Conservation (phyloP, 2,888 invertebrate species). For the Lepidochitona cinerea region DNA sequence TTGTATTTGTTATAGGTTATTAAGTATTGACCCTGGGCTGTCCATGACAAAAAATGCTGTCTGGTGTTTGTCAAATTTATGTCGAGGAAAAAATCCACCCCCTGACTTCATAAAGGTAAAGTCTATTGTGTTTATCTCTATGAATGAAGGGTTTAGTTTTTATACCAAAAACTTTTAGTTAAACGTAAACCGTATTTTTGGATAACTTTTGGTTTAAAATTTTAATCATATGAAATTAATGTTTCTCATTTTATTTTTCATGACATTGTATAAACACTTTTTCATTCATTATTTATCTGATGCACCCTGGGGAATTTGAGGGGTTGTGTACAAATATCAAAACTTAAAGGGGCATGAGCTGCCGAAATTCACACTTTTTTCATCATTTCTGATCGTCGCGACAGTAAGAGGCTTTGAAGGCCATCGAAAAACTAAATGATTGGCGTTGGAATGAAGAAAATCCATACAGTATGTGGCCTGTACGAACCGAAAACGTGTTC, state of each 20-base stretch:
- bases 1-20: constrained; percentile 81
- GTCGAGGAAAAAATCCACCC: constrained; percentile 96
- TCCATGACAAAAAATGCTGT: constrained; percentile 95
- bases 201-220: background rate
- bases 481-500: no score
- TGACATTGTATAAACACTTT: background rate
- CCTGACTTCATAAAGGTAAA: constrained; percentile 88
- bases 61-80: constrained; percentile 97
- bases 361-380: no score
- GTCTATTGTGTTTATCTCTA: background rate
- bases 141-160: background rate
- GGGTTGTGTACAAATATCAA: background rate
- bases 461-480: no score
- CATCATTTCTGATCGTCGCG: no score
- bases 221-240: background rate
- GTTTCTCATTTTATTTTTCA: background rate
- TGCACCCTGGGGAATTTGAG: background rate
- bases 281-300: background rate
- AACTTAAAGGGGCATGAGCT: no score
- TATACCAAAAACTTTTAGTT: background rate
- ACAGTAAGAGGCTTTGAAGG: no score
- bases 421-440: no score
- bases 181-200: background rate
- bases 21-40: constrained; percentile 80
- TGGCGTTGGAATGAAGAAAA: no score